Evolutionary conservation across 2,113 vertebrate species (phyloP).

Genomic region (Rynchops niger): DNA sequence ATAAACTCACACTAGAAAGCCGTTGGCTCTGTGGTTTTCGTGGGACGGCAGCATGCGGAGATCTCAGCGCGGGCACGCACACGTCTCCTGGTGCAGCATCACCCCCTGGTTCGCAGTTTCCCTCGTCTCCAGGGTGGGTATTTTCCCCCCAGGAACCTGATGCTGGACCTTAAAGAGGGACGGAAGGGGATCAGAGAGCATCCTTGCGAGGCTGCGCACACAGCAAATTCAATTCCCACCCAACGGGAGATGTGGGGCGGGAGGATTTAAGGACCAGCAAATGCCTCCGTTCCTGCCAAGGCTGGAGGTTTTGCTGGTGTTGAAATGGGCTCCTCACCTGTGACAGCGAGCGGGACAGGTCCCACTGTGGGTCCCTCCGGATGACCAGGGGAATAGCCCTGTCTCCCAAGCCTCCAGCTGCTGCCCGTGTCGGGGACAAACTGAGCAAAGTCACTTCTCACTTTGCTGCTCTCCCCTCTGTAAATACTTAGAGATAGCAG

Average conservation of each 20-base stretch:
- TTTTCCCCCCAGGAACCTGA: neutral
- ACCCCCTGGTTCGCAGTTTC: accelerated
- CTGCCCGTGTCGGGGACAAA: neutral
- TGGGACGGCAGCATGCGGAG: accelerated
- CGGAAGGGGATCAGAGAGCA: neutral
- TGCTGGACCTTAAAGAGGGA: neutral
- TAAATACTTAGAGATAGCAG: slow-evolving; percentile 33
- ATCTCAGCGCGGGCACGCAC: accelerated
- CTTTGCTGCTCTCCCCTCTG: neutral
- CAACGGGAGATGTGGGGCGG: neutral
- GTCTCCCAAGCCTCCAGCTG: neutral
- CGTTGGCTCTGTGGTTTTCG: neutral
- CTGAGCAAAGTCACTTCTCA: neutral
- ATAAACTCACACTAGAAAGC: neutral
- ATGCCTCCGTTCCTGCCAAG: neutral
- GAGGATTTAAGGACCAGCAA: neutral
- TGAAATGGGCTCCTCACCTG: accelerated
- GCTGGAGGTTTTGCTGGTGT: neutral
- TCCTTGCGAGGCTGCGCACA: accelerated
- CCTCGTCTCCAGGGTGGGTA: accelerated
- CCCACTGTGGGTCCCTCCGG: accelerated
- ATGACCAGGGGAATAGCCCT: accelerated
- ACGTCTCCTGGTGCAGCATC: neutral
- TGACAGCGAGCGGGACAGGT: neutral
- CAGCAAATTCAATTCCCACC: neutral